Base-by-base conservation (phyloP, 2,888 invertebrate species). In the Protodeltote pygarga region DNA sequence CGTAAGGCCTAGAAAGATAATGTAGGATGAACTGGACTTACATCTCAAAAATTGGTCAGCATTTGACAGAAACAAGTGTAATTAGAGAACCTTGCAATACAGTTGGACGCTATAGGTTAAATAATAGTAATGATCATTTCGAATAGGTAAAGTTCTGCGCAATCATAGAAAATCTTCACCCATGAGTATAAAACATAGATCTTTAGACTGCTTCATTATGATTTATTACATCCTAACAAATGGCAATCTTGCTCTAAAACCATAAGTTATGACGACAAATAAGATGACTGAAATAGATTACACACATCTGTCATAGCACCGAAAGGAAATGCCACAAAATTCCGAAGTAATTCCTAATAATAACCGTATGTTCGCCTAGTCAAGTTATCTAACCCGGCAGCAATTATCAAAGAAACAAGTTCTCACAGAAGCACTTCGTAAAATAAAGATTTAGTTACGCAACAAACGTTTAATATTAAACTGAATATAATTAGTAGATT, bases 351-450 rank as follows among this genome's bases (percentile, higher is more conserved):
- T 57, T 45, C 33, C 16, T 33, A 55, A 23, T 27, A 40, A 13
- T 14, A 28, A 20, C 17, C 32, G 34, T 35, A 28, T 21, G 20
- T 27, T 37, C 25, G 19, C 40, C 39, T 29, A 48, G 54, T 29
- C 34, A 45, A 23, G 34, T 55, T 54, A 67, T 54, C 53, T 55
- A 44, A 67, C 51, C 42, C 52, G 41, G 45, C 50, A 49, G 57
- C 48, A 73, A 72, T 67, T 55, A 67, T 37, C 31, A 41, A 31
- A 35, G 47, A 46, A 69, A 65, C 68, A 57, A 54, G 64, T 76
- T 76, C 78, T 62, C 78, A 65, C 52, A 61, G 55, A 60, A 54
- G 39, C 51, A 55, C 50, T 42, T 17, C 40, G 25, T 21, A 41
- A 42, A 46, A 53, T 14, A 28, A 25, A 59, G 17, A 27, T 8